Base-by-base conservation (phyloP, 1,140 invertebrate species). In the Paraescarpia echinospica region DNA sequence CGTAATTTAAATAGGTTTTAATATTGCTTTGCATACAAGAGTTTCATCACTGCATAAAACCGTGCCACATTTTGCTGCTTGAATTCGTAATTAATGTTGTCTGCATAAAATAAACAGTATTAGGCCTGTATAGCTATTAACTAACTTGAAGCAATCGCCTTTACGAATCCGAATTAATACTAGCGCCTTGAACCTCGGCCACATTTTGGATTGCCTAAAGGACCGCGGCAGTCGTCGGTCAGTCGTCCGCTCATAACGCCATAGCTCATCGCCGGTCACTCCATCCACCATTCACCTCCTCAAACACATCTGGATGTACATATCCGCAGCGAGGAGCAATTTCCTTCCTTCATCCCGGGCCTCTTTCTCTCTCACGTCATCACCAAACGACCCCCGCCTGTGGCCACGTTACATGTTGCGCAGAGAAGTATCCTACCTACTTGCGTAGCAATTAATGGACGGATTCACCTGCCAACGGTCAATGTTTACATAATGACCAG, bases 401-500 rank as follows among this genome's bases (percentile, higher is more conserved):
- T 6, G 59, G 27, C 59, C 2, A 6, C 59, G 22, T 18, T 18
- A 27, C 59, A 27, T 2, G 59, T 77, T 77, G 59, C 59, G 12
- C 0, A 2, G 59, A 27, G 59, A 12, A 27, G 8, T 2, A 77
- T 77, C 59, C 59, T 77, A 77, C 59, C 59, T 77, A 77, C 59
- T 77, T 77, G 59, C 59, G 59, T 77, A 0, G 59, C 59, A 77
- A 77, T 77, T 77, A 77, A 31, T 77, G 59, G 59, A 22, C 59
- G 59, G 59, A 77, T 77, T 77, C 59, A 77, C 59, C 59, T 77
- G 59, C 59, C 59, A 27, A 77, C 59, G 59, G 59, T 77, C 59
- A 77, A 77, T 77, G 59, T 77, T 77, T 77, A 77, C 59, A 77
- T 77, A 77, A 77, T 77, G 59, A 77, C 59, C 59, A 77, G 59